A percentile compares a stretch with the other conserved stretches of the same genome.
phyloP scores from a whole-genome alignment of 2,797 vertebrate genomes.

The Siniperca undulata region DNA sequence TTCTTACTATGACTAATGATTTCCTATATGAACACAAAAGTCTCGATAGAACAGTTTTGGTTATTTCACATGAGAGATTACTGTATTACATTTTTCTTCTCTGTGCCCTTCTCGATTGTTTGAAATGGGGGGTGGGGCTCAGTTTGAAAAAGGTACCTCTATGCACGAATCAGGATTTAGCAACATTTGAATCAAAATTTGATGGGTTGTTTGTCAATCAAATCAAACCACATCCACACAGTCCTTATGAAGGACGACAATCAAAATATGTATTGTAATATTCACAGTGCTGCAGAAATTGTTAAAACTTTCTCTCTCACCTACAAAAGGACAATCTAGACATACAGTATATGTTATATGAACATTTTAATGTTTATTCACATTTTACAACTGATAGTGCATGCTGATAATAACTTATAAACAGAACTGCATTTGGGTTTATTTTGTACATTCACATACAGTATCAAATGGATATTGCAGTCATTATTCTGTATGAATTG shows the following conservation, averaged over 20 bases:
- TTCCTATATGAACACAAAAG: not conserved
- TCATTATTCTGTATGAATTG: not conserved
- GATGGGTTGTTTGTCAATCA: not conserved
- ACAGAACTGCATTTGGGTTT: constrained; percentile 47
- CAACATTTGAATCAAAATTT: too few species aligned
- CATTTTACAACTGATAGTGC: constrained; percentile 52
- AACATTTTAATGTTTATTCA: constrained; percentile 69
- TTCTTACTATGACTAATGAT: not conserved
- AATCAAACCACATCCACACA: not conserved
- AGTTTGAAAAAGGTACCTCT: not conserved
- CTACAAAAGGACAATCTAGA: constrained; percentile 27
- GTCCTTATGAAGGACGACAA: not conserved
- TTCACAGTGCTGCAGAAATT: not conserved
- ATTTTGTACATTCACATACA: constrained; percentile 39
- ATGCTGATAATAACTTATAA: constrained; percentile 38
- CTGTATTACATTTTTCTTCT: too few species aligned
- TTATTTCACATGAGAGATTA: too few species aligned
- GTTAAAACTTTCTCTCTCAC: constrained; percentile 10
- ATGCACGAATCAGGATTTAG: not conserved
- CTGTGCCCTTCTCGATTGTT: not conserved
- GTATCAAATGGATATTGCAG: constrained; percentile 31
- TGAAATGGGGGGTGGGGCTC: not conserved
- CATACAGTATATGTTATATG: constrained; percentile 28
- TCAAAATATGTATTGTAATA: not conserved
- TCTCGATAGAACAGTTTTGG: too few species aligned